Evolutionary conservation across 2,888 invertebrate genomes (phyloP).

Genomic region (Sthenelais limicola): DNA sequence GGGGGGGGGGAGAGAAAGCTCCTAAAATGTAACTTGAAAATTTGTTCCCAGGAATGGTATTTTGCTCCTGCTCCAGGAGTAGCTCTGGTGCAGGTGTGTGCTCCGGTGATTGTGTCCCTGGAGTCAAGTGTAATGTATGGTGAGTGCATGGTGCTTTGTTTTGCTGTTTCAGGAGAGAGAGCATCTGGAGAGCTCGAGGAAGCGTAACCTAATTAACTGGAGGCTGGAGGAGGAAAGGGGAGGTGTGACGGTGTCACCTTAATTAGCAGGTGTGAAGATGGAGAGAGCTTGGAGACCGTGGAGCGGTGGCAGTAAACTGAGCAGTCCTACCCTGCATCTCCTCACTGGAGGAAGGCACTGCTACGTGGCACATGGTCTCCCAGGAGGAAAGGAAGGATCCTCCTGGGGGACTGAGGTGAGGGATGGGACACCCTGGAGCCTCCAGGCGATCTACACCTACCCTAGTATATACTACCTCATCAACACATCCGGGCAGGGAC

Average conservation of each 20-base stretch:
- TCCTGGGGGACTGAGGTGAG: neutral
- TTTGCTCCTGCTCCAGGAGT: no score
- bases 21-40: neutral
- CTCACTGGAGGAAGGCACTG: neutral
- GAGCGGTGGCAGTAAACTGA: slow-evolving; percentile 5
- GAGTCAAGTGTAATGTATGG: no score
- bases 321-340: neutral
- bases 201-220: slow-evolving; percentile 17
- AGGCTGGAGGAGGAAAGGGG: slow-evolving; percentile 9
- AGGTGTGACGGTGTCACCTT: slow-evolving; percentile 13
- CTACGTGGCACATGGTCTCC: slow-evolving; percentile 2
- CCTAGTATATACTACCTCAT: slow-evolving; percentile 8
- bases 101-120: no score
- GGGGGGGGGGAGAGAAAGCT: slow-evolving; percentile 3
- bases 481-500: slow-evolving; percentile 14
- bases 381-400: neutral
- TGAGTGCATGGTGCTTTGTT: no score
- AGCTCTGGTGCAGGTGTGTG: no score
- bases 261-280: slow-evolving; percentile 21
- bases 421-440: slow-evolving; percentile 11
- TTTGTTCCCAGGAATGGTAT: no score
- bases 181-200: no score
- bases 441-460: slow-evolving; percentile 2
- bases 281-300: slow-evolving; percentile 9
- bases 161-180: no score